These are phyloP conservation scores for Dascillus cervinus DNA, from an alignment of 2,888 invertebrate species.

Conservation along the genomic window DNA sequence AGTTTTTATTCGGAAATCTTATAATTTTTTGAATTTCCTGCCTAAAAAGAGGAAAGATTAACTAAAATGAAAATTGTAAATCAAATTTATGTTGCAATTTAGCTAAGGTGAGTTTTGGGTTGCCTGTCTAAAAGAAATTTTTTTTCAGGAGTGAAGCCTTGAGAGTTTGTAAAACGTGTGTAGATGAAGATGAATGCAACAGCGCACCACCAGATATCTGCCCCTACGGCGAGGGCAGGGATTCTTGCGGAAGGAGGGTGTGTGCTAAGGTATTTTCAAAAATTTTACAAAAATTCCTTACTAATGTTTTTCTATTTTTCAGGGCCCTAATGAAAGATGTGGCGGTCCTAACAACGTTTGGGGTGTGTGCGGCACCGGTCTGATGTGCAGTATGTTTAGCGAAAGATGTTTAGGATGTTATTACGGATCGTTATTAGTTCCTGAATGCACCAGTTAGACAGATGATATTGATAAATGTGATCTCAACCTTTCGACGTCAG, in stretches of 20 bases:
- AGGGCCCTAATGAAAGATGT: slow-evolving; percentile 38
- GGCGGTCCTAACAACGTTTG: slow-evolving; percentile 30
- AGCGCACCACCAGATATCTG: slow-evolving; percentile 29
- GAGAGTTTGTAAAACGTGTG: slow-evolving; percentile 23
- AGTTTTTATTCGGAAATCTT: too few species aligned
- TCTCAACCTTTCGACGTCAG: too few species aligned
- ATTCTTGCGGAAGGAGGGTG: slow-evolving; percentile 33
- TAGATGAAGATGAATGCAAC: slow-evolving; percentile 30
- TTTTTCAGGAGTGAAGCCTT: slow-evolving; percentile 18
- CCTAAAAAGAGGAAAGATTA: too few species aligned
- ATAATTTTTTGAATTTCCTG: too few species aligned
- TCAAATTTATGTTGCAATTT: neutral
- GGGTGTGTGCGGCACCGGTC: slow-evolving; percentile 35
- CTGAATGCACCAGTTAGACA: too few species aligned
- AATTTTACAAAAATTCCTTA: slow-evolving; percentile 1
- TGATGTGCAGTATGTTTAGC: slow-evolving; percentile 36
- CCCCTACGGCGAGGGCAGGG: slow-evolving; percentile 34
- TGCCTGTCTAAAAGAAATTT: slow-evolving; percentile 1
- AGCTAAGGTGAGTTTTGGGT: neutral
- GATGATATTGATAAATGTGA: too few species aligned
- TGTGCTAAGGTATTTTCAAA: slow-evolving; percentile 35
- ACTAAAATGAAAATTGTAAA: too few species aligned
- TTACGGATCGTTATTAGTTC: too few species aligned
- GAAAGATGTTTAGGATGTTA: too few species aligned
- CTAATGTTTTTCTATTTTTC: slow-evolving; percentile 2